Percentiles rank a stretch among this genome's conserved stretches.
Conservation (phyloP, 2,113 vertebrate genomes). For the Chloropsis cyanopogon region DNA sequence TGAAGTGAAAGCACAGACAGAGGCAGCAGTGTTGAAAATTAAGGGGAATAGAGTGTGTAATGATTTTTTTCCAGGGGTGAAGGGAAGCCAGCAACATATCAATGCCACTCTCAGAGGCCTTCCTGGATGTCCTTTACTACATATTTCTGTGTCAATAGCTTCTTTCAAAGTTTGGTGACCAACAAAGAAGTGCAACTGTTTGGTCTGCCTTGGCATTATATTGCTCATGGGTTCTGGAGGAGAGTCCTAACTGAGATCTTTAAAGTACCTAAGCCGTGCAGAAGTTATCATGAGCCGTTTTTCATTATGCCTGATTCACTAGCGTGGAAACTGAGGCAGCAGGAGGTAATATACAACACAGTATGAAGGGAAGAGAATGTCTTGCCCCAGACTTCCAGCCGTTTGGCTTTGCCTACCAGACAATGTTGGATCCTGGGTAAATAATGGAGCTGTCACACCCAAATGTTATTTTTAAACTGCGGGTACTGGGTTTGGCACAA, state of each 20-base stretch:
- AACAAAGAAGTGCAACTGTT: background rate
- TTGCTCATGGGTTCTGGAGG: background rate
- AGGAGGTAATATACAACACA: background rate
- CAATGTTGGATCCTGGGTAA: background rate
- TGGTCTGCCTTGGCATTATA: background rate
- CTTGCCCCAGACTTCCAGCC: background rate
- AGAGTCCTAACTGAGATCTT: background rate
- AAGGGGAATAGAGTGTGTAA: background rate
- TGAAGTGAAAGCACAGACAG: background rate
- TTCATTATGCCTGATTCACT: background rate
- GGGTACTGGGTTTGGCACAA: constrained; percentile 21
- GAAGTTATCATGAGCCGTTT: background rate
- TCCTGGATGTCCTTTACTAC: background rate
- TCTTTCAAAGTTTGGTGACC: background rate
- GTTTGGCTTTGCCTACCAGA: background rate
- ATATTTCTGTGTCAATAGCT: background rate
- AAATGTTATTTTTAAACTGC: constrained; percentile 21
- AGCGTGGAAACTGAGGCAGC: constrained; percentile 46
- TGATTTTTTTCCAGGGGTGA: background rate
- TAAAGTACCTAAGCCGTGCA: background rate
- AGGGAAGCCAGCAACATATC: background rate
- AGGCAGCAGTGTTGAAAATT: background rate
- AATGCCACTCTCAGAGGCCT: background rate
- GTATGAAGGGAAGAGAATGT: background rate
- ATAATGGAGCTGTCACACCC: constrained; percentile 29